Base-by-base conservation (phyloP, 2,888 invertebrate species). In the Malacosoma neustria region DNA sequence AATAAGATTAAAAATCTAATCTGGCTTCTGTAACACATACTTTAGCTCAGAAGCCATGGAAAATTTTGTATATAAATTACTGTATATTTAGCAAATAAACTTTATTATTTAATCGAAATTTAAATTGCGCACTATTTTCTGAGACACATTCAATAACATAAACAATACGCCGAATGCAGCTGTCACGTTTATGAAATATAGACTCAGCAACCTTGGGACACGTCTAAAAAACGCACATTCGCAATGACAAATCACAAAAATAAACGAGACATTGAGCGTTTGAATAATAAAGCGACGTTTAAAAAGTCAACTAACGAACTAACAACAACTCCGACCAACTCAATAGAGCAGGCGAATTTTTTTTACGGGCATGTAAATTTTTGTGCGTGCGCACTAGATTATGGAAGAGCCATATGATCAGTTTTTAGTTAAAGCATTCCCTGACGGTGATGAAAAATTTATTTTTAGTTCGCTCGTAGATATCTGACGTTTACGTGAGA, bases 341-440 rank as follows among this genome's bases (percentile, higher is more conserved):
- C 41, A 60, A 54, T 53, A 58, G 51, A 58, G 51, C 56, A 64
- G 60, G 57, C 64, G 54, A 66, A 56, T 38, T 48, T 52, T n/a
- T n/a, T 70, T 67, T 61, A 65, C 51, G 57, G 65, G 39, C 41
- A 7, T 45, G 43, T 46, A 46, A 57, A 46, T 40, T 65, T 61
- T 60, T 61, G 59, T 61, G 50, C 51, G 51, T 40, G 39, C 45
- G 5, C 5, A n/a, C n/a, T n/a, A n/a, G n/a, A n/a, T n/a, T n/a
- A n/a, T n/a, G n/a, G n/a, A n/a, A n/a, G n/a, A n/a, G n/a, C n/a
- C n/a, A n/a, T n/a, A n/a, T n/a, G n/a, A n/a, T n/a, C n/a, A n/a
- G n/a, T n/a, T n/a, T n/a, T n/a, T n/a, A n/a, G n/a, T n/a, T n/a
- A 62, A 59, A 57, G 60, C 58, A 65, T 69, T 65, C 61, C 62